Conservation (phyloP, 1,140 invertebrate genomes). For the Leptinotarsa undecemlineata region DNA sequence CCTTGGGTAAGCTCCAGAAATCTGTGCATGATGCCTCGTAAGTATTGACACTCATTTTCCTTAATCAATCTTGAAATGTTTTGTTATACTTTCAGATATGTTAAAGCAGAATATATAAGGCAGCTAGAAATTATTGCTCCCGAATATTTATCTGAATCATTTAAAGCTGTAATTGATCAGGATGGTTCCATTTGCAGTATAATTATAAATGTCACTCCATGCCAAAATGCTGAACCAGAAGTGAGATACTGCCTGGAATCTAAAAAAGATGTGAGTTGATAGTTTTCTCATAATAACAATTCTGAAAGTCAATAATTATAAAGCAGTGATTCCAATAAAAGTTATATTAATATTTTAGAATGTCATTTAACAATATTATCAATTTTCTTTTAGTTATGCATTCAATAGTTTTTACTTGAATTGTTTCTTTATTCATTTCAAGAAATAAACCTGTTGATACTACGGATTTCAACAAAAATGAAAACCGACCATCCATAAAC, state of each 20-base stretch:
- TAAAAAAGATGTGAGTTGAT: slow-evolving; percentile 63
- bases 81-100: slow-evolving; percentile 58
- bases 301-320: too few relatives aligned
- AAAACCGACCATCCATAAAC: too few relatives aligned
- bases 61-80: background rate
- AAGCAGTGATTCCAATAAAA: too few relatives aligned
- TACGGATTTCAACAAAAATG: too few relatives aligned
- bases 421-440: too few relatives aligned
- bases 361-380: background rate
- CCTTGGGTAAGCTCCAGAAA: slow-evolving; percentile 64
- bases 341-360: too few relatives aligned
- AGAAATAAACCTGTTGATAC: too few relatives aligned
- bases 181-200: slow-evolving; percentile 63
- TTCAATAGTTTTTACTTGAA: too few relatives aligned
- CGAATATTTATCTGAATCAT: slow-evolving; percentile 80
- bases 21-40: slow-evolving; percentile 64
- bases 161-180: slow-evolving; percentile 68
- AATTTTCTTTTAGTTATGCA: background rate
- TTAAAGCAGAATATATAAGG: slow-evolving; percentile 78
- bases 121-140: slow-evolving; percentile 77
- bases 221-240: slow-evolving; percentile 67
- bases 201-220: slow-evolving; percentile 70
- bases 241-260: slow-evolving; percentile 64
- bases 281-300: background rate
- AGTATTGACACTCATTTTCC: slow-evolving; percentile 42